phyloP scores from a whole-genome alignment of 1,140 invertebrate genomes.

The Carcinoscorpius rotundicauda region DNA sequence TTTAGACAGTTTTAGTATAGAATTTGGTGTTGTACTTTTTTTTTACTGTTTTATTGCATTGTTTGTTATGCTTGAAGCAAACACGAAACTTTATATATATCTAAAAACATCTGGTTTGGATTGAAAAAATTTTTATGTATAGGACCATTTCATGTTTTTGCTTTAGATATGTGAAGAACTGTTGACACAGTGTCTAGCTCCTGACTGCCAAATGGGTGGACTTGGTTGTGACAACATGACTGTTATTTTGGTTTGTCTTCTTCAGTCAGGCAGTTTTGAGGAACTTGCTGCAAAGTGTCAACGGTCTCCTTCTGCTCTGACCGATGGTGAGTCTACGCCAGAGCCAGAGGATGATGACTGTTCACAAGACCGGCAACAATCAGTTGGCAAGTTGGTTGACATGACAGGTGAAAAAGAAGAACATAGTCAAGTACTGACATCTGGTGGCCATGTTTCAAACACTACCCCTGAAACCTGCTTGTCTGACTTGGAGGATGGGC shows the following conservation, averaged over 20 bases:
- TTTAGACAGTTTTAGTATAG: neutral
- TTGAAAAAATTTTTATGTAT: neutral
- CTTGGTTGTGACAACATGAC: slow-evolving; percentile 99
- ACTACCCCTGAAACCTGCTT: neutral
- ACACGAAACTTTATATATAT: neutral
- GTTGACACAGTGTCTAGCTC: slow-evolving; percentile 84
- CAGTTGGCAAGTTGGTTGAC: neutral
- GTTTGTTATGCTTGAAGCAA: neutral
- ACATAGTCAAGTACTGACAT: neutral
- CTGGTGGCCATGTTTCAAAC: neutral
- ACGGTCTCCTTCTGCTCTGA: slow-evolving; percentile 10
- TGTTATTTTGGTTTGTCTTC: slow-evolving; percentile 69
- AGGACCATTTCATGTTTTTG: neutral
- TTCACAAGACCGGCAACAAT: neutral
- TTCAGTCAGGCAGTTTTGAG: slow-evolving; percentile 60
- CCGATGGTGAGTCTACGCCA: neutral
- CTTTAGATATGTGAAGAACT: slow-evolving; percentile 82
- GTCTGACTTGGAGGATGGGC: neutral
- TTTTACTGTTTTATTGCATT: neutral
- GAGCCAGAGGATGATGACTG: slow-evolving; percentile 2
- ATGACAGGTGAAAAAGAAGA: neutral
- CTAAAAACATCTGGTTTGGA: slow-evolving; percentile 1
- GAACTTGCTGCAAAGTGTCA: slow-evolving; percentile 41
- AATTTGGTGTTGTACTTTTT: neutral
- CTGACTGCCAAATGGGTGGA: slow-evolving; percentile 90